Conservation (phyloP, 1,140 invertebrate genomes). For the Polypedilum vanderplanki region DNA sequence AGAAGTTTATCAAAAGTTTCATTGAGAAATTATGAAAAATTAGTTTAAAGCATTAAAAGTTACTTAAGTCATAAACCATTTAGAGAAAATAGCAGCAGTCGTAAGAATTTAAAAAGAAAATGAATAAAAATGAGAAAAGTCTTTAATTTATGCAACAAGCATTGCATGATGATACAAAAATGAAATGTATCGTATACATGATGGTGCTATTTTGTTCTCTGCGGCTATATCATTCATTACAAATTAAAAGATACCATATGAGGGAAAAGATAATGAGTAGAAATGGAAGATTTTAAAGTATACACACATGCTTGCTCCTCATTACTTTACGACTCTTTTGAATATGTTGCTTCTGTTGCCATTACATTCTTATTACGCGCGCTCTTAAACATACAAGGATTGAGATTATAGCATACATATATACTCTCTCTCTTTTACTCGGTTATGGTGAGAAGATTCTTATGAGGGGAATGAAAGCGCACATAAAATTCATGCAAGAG, state of each 20-base stretch:
- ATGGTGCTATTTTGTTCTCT: not conserved
- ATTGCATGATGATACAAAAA: not conserved
- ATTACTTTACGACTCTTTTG: constrained; percentile 18
- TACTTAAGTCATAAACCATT: too few species aligned
- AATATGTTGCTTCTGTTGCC: constrained; percentile 4
- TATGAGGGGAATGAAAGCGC: too few species aligned
- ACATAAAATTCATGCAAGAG: too few species aligned
- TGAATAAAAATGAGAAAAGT: too few species aligned
- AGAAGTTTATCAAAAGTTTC: too few species aligned
- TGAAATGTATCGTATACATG: too few species aligned
- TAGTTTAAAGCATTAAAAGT: too few species aligned
- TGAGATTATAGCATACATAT: not conserved
- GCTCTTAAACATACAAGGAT: not conserved
- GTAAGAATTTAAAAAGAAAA: too few species aligned
- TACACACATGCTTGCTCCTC: not conserved
- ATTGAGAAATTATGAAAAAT: too few species aligned
- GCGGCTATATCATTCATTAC: not conserved
- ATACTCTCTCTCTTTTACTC: too few species aligned
- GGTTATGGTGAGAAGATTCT: too few species aligned
- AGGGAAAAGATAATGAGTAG: not conserved
- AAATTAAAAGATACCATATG: not conserved
- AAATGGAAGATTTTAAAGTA: constrained; percentile 10
- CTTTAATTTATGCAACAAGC: not conserved
- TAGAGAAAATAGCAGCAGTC: too few species aligned
- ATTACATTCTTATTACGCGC: constrained; percentile 6